Percentiles rank a stretch among this genome's conserved stretches.
phyloP scores from a whole-genome alignment of 2,797 vertebrate species.

The Pantherophis alleghaniensis region DNA sequence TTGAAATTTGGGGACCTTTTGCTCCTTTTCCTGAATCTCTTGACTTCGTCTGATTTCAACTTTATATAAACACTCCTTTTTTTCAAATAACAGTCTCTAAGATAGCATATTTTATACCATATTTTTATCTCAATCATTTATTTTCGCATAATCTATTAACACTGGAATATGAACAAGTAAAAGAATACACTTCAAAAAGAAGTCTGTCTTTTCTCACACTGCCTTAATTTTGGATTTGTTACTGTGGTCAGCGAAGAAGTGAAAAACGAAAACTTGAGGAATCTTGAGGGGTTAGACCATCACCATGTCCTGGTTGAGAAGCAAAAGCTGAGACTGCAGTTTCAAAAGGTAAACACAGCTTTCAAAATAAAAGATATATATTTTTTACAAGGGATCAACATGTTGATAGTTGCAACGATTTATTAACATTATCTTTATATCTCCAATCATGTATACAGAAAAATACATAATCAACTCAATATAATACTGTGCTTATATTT shows the following conservation, averaged over 20 bases:
- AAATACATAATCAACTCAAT: constrained; percentile 19
- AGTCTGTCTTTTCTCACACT: neutral
- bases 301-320: neutral
- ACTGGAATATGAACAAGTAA: neutral
- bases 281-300: neutral
- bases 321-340: neutral
- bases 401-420: constrained; percentile 36
- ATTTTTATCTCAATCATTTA: constrained; percentile 27
- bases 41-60: neutral
- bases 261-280: constrained; percentile 36
- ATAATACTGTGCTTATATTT: constrained; percentile 45
- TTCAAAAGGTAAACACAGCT: neutral
- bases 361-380: neutral
- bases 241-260: constrained; percentile 31
- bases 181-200: constrained; percentile 19
- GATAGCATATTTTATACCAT: neutral
- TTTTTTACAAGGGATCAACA: constrained; percentile 32
- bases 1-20: neutral
- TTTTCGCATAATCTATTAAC: neutral
- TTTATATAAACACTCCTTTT: neutral
- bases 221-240: constrained; percentile 37
- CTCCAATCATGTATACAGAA: constrained; percentile 51
- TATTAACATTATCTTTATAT: constrained; percentile 37
- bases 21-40: neutral
- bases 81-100: neutral